Evolutionary conservation across 1,140 invertebrate genomes (phyloP), one percentile per base, ranked within the genome.

Genomic region (Drosophila tropicalis): DNA sequence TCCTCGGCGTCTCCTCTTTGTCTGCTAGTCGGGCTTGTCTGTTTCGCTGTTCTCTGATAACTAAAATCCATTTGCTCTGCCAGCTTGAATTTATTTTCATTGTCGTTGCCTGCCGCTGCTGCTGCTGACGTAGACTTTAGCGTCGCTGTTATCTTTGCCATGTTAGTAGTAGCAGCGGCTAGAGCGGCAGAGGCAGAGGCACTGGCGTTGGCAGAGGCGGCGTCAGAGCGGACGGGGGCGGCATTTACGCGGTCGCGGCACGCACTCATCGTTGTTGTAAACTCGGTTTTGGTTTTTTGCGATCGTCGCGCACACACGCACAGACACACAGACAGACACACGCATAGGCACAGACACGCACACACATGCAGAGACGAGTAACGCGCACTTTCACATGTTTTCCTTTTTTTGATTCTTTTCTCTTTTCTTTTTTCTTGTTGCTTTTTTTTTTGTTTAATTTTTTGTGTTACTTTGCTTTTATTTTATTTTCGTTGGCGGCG

Each of bases 41-140:
- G 80, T 76, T 91, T 74, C 76, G 79, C 62, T 89, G 81, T 79
- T 89, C 81, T 84, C 76, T 89, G 89, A 90, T 91, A 86, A 90
- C 89, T 90, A 81, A 90, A 84, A 67, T 81, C 76, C 70, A 77
- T 87, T 77, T 73, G 78, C 89, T 72, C 79, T 85, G 70, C 89
- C 60, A 60, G 58, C 81, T 78, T 72, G 64, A 81, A 91, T 90
- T 90, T 90, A 90, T 90, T 91, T 89, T 90, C 83, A 72, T 72
- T 77, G 75, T 71, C 79, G 56, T 44, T 47, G 62, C 19, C 51
- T 57, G 58, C 22, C 51, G 60, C 5, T 39, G 36, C 36, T 39
- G 36, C 3, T 39, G 36, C 19, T 25, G 51, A n/a, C 51, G 76
- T 54, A 41, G 76, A 25, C 62, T 66, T 32, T 39, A 58, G 15